phyloP scores from a whole-genome alignment of 2,888 invertebrate genomes.

The Stenurella melanura region DNA sequence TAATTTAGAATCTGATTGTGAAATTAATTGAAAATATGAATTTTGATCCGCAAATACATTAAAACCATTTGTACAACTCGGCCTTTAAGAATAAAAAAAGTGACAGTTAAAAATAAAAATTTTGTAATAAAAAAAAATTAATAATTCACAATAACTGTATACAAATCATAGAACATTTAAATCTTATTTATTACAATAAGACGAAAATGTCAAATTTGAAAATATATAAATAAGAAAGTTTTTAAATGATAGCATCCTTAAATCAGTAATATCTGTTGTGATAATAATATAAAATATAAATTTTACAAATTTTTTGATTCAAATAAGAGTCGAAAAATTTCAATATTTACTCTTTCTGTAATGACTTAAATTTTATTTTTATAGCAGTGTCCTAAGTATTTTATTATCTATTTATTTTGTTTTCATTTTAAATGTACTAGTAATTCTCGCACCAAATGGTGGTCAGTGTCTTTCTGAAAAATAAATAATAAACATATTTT shows the following conservation, averaged over 20 bases:
- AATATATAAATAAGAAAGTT: background rate
- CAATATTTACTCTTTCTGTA: constrained; percentile 29
- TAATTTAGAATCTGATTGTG: background rate
- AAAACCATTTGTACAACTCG: background rate
- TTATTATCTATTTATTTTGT: constrained; percentile 33
- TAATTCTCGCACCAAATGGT: constrained; percentile 7
- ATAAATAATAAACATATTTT: constrained; percentile 36
- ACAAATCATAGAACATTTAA: background rate
- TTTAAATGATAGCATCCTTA: constrained; percentile 1
- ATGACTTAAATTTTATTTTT: constrained; percentile 38
- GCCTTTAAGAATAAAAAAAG: constrained; percentile 6
- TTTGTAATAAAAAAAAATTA: constrained; percentile 9
- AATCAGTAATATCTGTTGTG: constrained; percentile 7
- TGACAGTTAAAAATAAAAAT: constrained; percentile 5
- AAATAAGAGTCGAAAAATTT: background rate
- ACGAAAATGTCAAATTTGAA: background rate
- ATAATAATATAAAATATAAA: constrained; percentile 8
- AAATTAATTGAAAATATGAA: background rate
- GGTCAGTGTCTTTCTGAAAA: constrained; percentile 21
- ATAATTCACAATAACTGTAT: background rate
- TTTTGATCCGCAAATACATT: background rate
- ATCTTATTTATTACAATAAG: background rate
- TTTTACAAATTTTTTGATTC: background rate
- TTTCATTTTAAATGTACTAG: constrained; percentile 34
- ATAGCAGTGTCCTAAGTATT: constrained; percentile 38